These are phyloP conservation scores for Amazona vittata DNA, from an alignment of 2,113 vertebrate genomes.

Conservation along the genomic window DNA sequence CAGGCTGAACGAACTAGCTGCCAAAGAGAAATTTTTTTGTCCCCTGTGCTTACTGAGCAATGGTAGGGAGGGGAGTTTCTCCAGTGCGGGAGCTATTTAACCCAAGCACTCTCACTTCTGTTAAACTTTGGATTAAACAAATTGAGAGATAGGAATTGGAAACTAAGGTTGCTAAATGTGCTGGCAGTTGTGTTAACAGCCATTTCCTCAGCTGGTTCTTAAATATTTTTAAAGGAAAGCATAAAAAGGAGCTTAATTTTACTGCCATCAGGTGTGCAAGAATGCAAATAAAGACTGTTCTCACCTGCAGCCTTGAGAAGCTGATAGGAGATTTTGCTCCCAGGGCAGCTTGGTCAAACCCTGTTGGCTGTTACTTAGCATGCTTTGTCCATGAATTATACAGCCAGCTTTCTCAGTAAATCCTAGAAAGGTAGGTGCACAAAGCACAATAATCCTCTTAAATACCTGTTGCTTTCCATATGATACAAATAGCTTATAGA, in stretches of 20 bases:
- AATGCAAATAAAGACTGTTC: not conserved
- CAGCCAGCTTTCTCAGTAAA: not conserved
- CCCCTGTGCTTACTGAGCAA: not conserved
- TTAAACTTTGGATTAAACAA: constrained; percentile 35
- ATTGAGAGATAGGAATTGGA: constrained; percentile 3
- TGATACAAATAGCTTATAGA: not conserved
- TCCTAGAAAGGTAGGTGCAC: not conserved
- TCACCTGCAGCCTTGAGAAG: constrained; percentile 9
- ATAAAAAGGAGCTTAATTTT: constrained; percentile 37
- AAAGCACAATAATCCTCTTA: not conserved
- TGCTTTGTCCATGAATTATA: not conserved
- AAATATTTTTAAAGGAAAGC: not conserved
- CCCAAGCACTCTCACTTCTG: not conserved
- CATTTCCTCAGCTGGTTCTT: constrained; percentile 16
- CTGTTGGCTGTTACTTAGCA: accelerated
- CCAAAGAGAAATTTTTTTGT: constrained; percentile 19
- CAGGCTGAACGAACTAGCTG: not conserved
- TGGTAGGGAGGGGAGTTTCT: not conserved
- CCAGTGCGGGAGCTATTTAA: constrained; percentile 18
- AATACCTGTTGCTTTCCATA: not conserved
- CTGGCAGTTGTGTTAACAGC: constrained; percentile 6
- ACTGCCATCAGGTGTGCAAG: constrained; percentile 38
- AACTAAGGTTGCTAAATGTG: constrained; percentile 3
- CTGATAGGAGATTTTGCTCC: not conserved
- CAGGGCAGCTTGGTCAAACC: not conserved